Base-by-base conservation (phyloP, 2,113 vertebrate species). In the Phodopus roborovskii region DNA sequence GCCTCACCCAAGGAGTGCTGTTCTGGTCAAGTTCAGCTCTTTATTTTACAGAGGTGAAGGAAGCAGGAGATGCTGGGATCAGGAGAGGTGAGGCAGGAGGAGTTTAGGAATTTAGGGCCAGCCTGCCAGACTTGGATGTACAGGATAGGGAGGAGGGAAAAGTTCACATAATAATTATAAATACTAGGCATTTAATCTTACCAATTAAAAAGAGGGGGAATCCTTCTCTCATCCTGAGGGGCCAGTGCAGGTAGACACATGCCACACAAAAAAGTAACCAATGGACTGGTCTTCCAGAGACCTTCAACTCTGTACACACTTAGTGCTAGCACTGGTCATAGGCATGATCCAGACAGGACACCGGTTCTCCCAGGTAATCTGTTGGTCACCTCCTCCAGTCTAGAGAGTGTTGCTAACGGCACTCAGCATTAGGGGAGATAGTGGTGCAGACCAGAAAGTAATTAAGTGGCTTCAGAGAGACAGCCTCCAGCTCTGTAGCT, bases 121-220 rank as follows among this genome's bases (percentile, higher is more conserved):
- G 73, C 2, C 28, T n/a, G 20, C 33, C 70, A 90, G 88, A 77
- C 73, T 45, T 45, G 6, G 42, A 94, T 36, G 33, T 12, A 16
- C 3, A 53, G 45, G 30, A 33, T 50, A 26, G 64, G 22, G 60
- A 50, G 30, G 58, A n/a, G 48, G 73, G 36, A 62, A 85, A 15
- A 4, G 56, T 10, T n/a, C 30, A 3, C 48, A 90, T 88, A 94
- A 56, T 75, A 93, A 84, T 90, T n/a, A 60, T n/a, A 89, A 90
- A 91, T 96, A 92, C 39, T 78, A 95, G 17, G 10, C 94, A 89
- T 90, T n/a, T 94, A 33, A 77, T 94, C 60, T 90, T 94, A 64
- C 45, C 81, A 95, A 64, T 85, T 90, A 64, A 42, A 86, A 94
- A 68, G 39, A 83, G 53, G 93, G 56, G 81, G 64, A 84, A 30